Evolutionary conservation across 1,140 invertebrate genomes (phyloP).

Genomic region (Papilio dardanus): DNA sequence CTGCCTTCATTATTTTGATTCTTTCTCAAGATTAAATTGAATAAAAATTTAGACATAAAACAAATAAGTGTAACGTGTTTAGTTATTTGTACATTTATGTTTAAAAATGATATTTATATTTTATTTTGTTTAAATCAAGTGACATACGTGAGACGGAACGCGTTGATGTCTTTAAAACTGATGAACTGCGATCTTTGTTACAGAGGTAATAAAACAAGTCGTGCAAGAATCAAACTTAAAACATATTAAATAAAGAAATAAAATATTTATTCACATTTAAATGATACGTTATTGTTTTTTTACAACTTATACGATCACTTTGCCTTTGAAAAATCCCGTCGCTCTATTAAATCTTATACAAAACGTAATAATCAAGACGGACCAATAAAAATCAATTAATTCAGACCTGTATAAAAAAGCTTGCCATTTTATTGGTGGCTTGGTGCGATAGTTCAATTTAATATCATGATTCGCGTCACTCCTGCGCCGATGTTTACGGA

Average conservation of each 20-base stretch:
- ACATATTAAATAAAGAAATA: conserved; percentile 5
- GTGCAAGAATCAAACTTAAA: background rate
- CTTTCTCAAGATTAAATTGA: conserved; percentile 30
- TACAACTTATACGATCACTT: conserved; percentile 20
- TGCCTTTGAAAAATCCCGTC: conserved; percentile 32
- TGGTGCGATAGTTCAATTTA: conserved; percentile 63
- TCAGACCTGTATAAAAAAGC: conserved; percentile 59
- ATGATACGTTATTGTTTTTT: conserved; percentile 7
- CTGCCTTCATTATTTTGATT: background rate
- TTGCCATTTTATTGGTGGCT: conserved; percentile 66
- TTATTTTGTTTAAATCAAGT: background rate
- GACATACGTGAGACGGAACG: conserved; percentile 18
- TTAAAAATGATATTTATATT: background rate
- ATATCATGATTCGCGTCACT: conserved; percentile 55
- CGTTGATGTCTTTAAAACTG: conserved; percentile 43
- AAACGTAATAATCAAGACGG: conserved; percentile 54
- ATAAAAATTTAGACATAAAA: conserved; percentile 8
- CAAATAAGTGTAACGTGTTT: background rate
- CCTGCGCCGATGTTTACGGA: conserved; percentile 49
- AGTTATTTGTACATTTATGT: background rate
- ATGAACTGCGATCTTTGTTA: background rate
- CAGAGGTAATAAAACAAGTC: conserved; percentile 19
- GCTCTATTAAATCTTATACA: conserved; percentile 41
- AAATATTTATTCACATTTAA: conserved; percentile 22
- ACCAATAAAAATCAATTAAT: conserved; percentile 74